Evolutionary conservation across 2,888 invertebrate species (phyloP), one percentile per base, ranked within the genome.

Genomic region (Micoletzkya japonica): DNA sequence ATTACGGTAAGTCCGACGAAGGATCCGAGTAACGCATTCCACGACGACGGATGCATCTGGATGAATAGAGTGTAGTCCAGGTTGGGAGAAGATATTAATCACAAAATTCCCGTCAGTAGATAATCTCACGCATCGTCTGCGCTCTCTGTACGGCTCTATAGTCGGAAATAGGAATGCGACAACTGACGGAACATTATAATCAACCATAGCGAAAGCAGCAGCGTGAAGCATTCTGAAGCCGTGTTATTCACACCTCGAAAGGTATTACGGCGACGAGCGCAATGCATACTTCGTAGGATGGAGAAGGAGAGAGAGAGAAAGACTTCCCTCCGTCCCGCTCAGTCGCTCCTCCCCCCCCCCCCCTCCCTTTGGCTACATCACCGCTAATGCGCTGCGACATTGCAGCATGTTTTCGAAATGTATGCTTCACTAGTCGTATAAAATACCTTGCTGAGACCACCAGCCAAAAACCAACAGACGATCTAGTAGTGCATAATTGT

Each of bases 51-150:
- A 61, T 61, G 61, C 61, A 61, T 61, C 37, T 36, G 24, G 37
- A 26, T 37, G 44, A 44, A 20, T 10, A 44, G 44, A 44, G 44
- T 44, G 44, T 44, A 20, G 44, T 44, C 44, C 44, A 7, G 20
- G 44, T 44, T 10, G 20, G 44, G 20, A 44, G 10, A 20, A 44
- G 10, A 20, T 20, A 44, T 44, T 10, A 0, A 87, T 81, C 20
- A 82, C 70, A 75, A 86, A 88, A 73, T 87, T n/a, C n/a, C n/a
- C n/a, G n/a, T n/a, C n/a, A n/a, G n/a, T n/a, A n/a, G n/a, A n/a
- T n/a, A n/a, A n/a, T n/a, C n/a, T n/a, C 10, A 14, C 44, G 44
- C 44, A 14, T 44, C 44, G 44, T 44, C 44, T 44, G 44, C 44
- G 10, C 44, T 44, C 44, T 44, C 44, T 44, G 10, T 44, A 7